phyloP scores from a whole-genome alignment of 2,888 invertebrate genomes.

The Gymnoscelis rufifasciata region DNA sequence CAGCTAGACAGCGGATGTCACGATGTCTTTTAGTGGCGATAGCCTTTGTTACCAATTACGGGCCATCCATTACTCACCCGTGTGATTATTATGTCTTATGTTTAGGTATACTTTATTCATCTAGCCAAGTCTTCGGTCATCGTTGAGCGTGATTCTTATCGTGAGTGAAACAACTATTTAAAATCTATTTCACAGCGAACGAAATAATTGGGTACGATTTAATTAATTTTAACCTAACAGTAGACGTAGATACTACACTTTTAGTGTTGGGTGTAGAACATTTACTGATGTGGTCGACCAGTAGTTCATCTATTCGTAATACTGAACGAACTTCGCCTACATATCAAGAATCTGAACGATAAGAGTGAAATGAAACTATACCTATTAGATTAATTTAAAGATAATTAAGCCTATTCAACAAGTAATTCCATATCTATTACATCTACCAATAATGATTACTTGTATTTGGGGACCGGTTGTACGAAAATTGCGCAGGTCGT shows the following conservation, averaged over 20 bases:
- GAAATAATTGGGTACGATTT: not conserved
- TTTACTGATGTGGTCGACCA: too few relatives aligned
- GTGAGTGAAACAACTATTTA: not conserved
- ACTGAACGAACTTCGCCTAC: too few relatives aligned
- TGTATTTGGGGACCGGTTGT: slow-evolving; percentile 49
- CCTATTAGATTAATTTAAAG: too few relatives aligned
- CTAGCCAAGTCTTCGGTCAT: slow-evolving; percentile 10
- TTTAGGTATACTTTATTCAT: slow-evolving; percentile 21
- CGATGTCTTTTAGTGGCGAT: slow-evolving; percentile 65
- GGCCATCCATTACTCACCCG: slow-evolving; percentile 67
- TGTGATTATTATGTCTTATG: slow-evolving; percentile 64
- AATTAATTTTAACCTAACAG: too few relatives aligned
- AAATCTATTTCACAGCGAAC: not conserved
- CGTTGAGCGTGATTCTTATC: slow-evolving; percentile 9
- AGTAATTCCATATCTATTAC: slow-evolving; percentile 4
- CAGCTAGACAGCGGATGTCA: slow-evolving; percentile 72
- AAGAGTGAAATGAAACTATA: too few relatives aligned
- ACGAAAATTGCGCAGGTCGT: slow-evolving; percentile 57
- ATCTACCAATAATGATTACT: slow-evolving; percentile 32
- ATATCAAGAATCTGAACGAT: too few relatives aligned
- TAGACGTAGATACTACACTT: too few relatives aligned
- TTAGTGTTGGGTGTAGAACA: too few relatives aligned
- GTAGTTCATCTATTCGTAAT: too few relatives aligned
- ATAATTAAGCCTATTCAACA: too few relatives aligned
- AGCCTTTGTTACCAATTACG: slow-evolving; percentile 70